phyloP scores from a whole-genome alignment of 2,888 invertebrate genomes.

The Drosophila sordidapex region DNA sequence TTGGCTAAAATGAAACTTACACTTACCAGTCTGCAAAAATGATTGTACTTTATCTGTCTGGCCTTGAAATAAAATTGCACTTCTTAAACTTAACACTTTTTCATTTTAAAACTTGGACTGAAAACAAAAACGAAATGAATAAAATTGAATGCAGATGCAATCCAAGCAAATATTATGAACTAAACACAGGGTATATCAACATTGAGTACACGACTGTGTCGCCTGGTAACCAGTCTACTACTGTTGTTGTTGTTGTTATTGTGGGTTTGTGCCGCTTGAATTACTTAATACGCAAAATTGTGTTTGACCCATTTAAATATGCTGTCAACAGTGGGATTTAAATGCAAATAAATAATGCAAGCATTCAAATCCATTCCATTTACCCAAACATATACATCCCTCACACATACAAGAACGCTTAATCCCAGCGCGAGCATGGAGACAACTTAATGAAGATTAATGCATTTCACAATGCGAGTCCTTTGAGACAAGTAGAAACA shows the following conservation, averaged over 20 bases:
- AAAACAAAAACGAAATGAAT: neutral
- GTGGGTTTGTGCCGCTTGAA: constrained; percentile 33
- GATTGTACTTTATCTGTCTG: neutral
- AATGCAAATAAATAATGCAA: constrained; percentile 31
- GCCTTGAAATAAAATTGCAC: neutral
- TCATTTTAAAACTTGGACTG: neutral
- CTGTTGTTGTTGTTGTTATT: constrained; percentile 16
- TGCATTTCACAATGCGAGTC: constrained; percentile 25
- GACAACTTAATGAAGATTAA: constrained; percentile 70
- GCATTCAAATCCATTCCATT: neutral
- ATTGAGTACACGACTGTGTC: neutral
- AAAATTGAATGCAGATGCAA: neutral
- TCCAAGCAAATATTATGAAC: neutral
- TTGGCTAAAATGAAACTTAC: neutral
- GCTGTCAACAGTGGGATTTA: neutral
- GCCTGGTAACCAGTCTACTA: neutral
- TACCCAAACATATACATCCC: neutral
- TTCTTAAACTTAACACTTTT: neutral
- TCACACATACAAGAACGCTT: constrained; percentile 3
- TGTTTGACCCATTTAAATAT: constrained; percentile 26
- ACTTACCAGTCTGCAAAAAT: neutral
- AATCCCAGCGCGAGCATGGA: constrained; percentile 41
- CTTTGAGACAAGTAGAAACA: constrained; percentile 39
- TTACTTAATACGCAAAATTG: constrained; percentile 45
- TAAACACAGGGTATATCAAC: constrained; percentile 6